phyloP scores from a whole-genome alignment of 1,140 invertebrate genomes.

The Subanguina moxae region DNA sequence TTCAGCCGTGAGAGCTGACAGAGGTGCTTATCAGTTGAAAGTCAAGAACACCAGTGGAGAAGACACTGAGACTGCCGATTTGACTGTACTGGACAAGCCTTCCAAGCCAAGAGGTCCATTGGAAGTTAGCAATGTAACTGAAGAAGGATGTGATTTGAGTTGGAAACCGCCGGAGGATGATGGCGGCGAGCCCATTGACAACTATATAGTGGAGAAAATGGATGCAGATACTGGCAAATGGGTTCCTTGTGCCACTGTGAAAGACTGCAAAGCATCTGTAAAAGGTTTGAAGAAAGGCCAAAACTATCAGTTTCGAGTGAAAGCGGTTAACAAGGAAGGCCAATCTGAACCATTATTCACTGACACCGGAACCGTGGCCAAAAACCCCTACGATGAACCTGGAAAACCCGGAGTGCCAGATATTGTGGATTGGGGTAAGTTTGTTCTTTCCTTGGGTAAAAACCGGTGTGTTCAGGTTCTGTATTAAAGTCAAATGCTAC shows the following conservation, averaged over 20 bases:
- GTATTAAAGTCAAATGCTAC: too few species aligned
- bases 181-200: constrained; percentile 83
- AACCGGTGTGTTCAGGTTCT: too few species aligned
- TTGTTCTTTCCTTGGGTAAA: too few species aligned
- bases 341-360: constrained; percentile 91
- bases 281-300: constrained; percentile 90
- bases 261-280: constrained; percentile 70
- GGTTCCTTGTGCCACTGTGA: constrained; percentile 58
- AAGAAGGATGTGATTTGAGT: constrained; percentile 58
- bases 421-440: constrained; percentile 64
- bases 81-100: constrained; percentile 83
- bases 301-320: constrained; percentile 95
- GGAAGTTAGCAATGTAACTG: constrained; percentile 60
- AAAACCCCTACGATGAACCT: constrained; percentile 89
- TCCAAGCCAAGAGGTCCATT: constrained; percentile 77
- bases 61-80: constrained; percentile 87
- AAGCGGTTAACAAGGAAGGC: constrained; percentile 92
- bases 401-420: constrained; percentile 81
- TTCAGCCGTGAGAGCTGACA: constrained; percentile 77
- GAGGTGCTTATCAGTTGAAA: constrained; percentile 82
- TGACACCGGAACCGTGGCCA: constrained; percentile 78
- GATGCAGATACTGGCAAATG: constrained; percentile 65
- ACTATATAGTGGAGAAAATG: constrained; percentile 90
- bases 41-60: constrained; percentile 86
- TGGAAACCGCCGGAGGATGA: constrained; percentile 66